Conservation (phyloP, 2,113 vertebrate species). For the Etheostoma cragini region DNA sequence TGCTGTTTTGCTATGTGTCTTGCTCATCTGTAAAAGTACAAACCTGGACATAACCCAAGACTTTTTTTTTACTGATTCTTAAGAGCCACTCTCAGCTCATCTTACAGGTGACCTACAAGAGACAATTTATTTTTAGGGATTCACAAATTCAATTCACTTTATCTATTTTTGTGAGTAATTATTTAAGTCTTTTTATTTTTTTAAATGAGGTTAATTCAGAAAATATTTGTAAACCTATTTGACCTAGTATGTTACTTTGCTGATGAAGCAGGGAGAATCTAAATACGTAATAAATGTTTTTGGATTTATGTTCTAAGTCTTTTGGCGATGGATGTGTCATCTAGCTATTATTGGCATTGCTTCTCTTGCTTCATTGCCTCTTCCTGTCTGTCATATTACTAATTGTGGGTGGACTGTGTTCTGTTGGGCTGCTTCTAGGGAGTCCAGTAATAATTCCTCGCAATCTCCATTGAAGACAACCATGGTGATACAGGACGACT, state of each 20-base stretch:
- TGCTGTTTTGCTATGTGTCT: neutral
- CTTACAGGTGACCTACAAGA: neutral
- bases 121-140: neutral
- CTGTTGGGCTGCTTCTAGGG: conserved; percentile 75
- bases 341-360: neutral
- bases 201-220: neutral
- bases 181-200: neutral
- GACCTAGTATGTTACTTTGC: neutral
- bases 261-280: neutral
- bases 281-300: neutral
- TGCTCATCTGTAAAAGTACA: neutral
- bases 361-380: neutral
- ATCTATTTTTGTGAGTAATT: neutral
- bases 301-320: neutral
- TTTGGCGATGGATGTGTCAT: neutral
- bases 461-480: conserved; percentile 89
- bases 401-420: neutral
- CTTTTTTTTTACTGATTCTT: neutral
- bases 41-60: neutral
- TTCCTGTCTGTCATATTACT: conserved; percentile 14
- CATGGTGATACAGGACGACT: conserved; percentile 95
- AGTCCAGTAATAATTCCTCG: conserved; percentile 83
- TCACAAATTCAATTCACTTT: neutral
- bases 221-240: neutral
- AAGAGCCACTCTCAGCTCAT: neutral